Evolutionary conservation across 2,888 invertebrate genomes (phyloP), one percentile per base, ranked within the genome.

Genomic region (Sarcophaga carnaria): DNA sequence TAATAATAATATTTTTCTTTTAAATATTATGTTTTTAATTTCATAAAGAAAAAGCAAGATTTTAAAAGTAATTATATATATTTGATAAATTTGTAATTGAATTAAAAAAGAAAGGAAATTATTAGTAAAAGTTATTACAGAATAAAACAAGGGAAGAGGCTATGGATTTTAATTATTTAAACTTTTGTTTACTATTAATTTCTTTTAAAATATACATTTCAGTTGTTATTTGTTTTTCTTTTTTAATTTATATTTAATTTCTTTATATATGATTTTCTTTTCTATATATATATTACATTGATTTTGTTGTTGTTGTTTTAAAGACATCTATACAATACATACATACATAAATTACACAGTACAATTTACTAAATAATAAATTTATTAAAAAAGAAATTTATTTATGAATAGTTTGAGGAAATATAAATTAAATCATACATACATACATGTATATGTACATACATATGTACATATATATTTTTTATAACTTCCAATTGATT

Each of bases 361-460:
- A 77, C 76, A 85, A 75, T 79, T 80, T 25, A 64, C 77, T 85
- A 86, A 88, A 84, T 88, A 12, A 83, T 88, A 85, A 88, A 89
- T 90, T n/a, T 20, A 14, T 54, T 49, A 14, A 54, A 17, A 14
- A 54, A 4, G n/a, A 54, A 14, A 17, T 54, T 5, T 5, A 54
- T 54, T 54, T 54, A 14, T 14, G 12, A 54, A 14, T 54, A 10
- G 3, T 49, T 6, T 0, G 1, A 6, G 37, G 6, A 37, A 37
- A 37, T 27, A 5, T 27, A 0, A 27, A 27, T 27, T 5, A 37
- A 1, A 37, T 1, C 22, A 22, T 22, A 37, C 8, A 37, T 37
- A 37, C 37, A 37, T 37, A 37, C 37, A 37, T 37, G 6, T 6
- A 37, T 1, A 37, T 6, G 6, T 37, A 6, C 37, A 37, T 37